phyloP scores from a whole-genome alignment of 2,113 vertebrate genomes.

The Acanthisitta chloris region DNA sequence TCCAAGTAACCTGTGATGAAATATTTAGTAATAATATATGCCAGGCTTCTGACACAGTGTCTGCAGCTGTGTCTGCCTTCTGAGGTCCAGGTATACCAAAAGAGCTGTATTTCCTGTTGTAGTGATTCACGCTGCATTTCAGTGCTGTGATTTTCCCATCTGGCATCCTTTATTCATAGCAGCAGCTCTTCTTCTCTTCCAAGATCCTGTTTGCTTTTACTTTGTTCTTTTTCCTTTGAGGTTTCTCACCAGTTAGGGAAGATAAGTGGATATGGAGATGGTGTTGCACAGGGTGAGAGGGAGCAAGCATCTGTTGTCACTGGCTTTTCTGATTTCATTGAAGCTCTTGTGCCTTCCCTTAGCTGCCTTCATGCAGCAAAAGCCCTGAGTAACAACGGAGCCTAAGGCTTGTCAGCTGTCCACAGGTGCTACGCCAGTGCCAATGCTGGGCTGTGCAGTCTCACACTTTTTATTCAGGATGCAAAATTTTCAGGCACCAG shows the following conservation, averaged over 20 bases:
- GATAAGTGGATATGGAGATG: not conserved
- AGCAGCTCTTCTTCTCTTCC: not conserved
- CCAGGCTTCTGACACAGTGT: not conserved
- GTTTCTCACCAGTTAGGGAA: not conserved
- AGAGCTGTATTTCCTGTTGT: not conserved
- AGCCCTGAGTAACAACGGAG: fast-evolving
- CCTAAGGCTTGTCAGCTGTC: not conserved
- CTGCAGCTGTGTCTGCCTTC: not conserved
- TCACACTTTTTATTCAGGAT: not conserved
- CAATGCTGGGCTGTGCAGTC: not conserved
- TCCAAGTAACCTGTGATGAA: not conserved
- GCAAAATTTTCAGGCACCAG: not conserved
- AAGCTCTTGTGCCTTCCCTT: not conserved
- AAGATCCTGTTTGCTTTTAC: slow-evolving; percentile 10
- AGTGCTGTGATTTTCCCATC: not conserved
- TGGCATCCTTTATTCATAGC: not conserved
- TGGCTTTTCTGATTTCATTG: not conserved
- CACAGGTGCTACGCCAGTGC: fast-evolving
- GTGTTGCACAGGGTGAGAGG: not conserved
- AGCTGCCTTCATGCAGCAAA: not conserved
- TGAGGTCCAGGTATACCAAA: not conserved
- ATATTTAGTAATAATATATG: slow-evolving; percentile 6
- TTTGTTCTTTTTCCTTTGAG: slow-evolving; percentile 21
- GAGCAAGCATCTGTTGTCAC: not conserved
- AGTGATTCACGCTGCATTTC: not conserved